phyloP scores from a whole-genome alignment of 1,140 invertebrate species.

The Cryptotermes secundus region DNA sequence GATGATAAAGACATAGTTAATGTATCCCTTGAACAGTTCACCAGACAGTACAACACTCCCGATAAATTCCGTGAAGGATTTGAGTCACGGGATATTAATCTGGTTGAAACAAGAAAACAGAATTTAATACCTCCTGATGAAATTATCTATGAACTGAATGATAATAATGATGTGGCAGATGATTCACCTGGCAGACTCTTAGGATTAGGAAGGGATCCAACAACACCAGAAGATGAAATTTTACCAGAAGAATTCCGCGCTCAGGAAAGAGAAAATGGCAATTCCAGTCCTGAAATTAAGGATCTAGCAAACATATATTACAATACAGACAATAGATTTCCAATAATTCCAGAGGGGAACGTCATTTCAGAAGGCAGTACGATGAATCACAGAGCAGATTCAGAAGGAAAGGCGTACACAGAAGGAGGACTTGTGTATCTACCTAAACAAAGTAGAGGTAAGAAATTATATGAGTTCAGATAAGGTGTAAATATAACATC shows the following conservation, averaged over 20 bases:
- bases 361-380: neutral
- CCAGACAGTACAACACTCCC: neutral
- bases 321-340: neutral
- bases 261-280: neutral
- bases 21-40: neutral
- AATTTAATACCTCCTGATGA: neutral
- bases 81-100: neutral
- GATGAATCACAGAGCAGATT: conserved; percentile 21
- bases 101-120: neutral
- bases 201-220: neutral
- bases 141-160: neutral
- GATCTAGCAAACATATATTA: neutral
- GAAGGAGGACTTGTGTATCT: conserved; percentile 63
- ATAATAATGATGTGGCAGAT: neutral
- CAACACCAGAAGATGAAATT: neutral
- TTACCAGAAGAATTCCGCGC: neutral
- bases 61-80: neutral
- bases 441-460: conserved; percentile 44
- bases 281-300: neutral
- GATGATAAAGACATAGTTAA: neutral
- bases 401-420: conserved; percentile 52
- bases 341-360: neutral
- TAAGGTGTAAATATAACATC: neutral
- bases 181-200: neutral
- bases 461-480: conserved; percentile 21